Evolutionary conservation across 2,797 vertebrate genomes (phyloP), one percentile per base, ranked within the genome.

Genomic region (Chelon labrosus): DNA sequence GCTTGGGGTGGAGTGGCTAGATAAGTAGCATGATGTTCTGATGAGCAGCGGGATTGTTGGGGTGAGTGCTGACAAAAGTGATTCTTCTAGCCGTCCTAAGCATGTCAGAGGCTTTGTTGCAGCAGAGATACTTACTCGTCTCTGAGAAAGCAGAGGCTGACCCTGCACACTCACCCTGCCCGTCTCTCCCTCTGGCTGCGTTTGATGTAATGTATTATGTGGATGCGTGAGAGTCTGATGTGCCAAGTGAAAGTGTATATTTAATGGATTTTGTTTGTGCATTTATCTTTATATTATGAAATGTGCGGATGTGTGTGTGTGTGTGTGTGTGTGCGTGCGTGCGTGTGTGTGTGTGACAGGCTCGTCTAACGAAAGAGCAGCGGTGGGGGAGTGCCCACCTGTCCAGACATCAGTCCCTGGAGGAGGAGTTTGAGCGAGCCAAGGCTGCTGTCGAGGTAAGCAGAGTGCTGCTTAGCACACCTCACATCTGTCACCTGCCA

Each of bases 391-490:
- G 95, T 16, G 88, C 96, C 22, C 94, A 96, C 50, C 95, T 99
- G 71, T 98, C 98, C 85, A 95, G 98, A 93, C 97, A 99, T 89
- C 98, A 99, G 80, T 99, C 98, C 78, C 92, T 99, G 83, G 98
- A 99, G 93, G 98, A 99, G 82, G 98, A 99, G 94, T 99, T 98
- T 94, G 98, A 99, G 93, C 95, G 98, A 74, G 98, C 98, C 80
- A 99, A 99, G 93, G 98, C 98, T 84, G 98, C 98, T 49, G 97
- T 99, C 75, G 98, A 99, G 97, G 98, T 99, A 96, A 92, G 88
- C 51, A 56, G 51, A 71, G 73, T 58, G 63, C 58, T 63, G 60
- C 72, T 75, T 35, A 10, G 70, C 31, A 41, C 58, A 14, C 42
- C 72, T 86, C 59, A 54, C 69, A 80, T 84, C 83, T 69, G 82